A percentile compares a stretch with the other conserved stretches of the same genome.
Evolutionary conservation across 2,888 invertebrate species (phyloP).

Genomic region (Troides oblongomaculatus): DNA sequence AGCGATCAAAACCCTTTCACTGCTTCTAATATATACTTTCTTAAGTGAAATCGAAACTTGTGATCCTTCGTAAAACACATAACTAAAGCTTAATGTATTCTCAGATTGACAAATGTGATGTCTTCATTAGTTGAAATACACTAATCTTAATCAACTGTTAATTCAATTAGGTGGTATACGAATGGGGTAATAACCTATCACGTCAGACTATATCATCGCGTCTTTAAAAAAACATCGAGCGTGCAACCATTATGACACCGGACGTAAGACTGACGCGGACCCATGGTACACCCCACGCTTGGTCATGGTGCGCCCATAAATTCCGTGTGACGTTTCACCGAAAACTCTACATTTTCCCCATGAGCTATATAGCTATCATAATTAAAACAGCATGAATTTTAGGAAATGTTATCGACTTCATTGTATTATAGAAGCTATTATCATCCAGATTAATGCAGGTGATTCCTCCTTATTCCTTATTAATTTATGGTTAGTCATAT

Average conservation of each 20-base stretch:
- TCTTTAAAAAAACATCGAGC: constrained; percentile 54
- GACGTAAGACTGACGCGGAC: constrained; percentile 70
- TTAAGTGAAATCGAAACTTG: background rate
- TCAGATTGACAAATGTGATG: background rate
- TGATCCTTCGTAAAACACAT: background rate
- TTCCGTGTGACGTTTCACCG: constrained; percentile 76
- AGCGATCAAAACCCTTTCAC: background rate
- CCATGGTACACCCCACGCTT: constrained; percentile 66
- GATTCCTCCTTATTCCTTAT: too few relatives aligned
- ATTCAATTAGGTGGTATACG: constrained; percentile 35
- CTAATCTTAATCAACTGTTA: constrained; percentile 15
- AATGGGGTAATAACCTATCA: constrained; percentile 50
- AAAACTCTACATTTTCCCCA: constrained; percentile 69
- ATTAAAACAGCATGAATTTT: constrained; percentile 53
- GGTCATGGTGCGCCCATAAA: constrained; percentile 75
- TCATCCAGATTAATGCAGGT: too few relatives aligned
- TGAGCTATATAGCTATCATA: constrained; percentile 60
- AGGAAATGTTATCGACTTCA: background rate
- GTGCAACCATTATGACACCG: constrained; percentile 73
- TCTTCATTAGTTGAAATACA: background rate
- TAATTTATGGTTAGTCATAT: too few relatives aligned
- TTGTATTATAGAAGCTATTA: background rate
- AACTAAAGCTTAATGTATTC: background rate
- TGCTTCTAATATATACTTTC: background rate
- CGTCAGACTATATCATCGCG: constrained; percentile 49